These are phyloP conservation scores for Hylaeus anthracinus DNA, from an alignment of 1,140 invertebrate genomes.

Conservation along the genomic window DNA sequence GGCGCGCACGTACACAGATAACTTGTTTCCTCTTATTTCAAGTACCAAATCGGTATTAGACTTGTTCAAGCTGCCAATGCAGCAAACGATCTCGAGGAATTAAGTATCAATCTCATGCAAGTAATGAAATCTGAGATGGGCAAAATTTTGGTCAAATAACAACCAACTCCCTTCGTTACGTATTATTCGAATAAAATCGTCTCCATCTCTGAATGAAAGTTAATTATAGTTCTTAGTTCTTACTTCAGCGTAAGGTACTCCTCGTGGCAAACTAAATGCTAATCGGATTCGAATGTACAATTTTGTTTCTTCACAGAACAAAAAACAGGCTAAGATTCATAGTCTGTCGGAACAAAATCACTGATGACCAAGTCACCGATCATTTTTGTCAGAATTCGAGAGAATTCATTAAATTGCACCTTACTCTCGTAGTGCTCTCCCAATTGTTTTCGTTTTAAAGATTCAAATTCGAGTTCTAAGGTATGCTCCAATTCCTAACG, in stretches of 20 bases:
- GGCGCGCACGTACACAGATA: conserved; percentile 4
- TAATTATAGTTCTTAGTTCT: neutral
- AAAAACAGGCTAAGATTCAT: neutral
- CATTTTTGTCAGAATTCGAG: neutral
- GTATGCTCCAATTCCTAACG: conserved; percentile 28
- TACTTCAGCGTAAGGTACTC: conserved; percentile 14
- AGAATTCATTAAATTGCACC: conserved; percentile 9
- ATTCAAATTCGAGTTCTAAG: conserved; percentile 1
- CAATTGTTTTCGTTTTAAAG: neutral
- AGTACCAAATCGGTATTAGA: neutral
- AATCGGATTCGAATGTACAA: neutral
- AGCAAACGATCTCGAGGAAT: neutral
- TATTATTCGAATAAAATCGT: too few species aligned
- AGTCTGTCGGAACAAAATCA: neutral
- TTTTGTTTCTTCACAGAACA: neutral
- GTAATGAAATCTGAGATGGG: neutral
- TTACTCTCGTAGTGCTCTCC: neutral
- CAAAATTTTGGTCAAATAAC: too few species aligned
- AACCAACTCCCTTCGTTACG: too few species aligned
- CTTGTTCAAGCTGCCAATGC: neutral
- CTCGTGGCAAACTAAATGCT: conserved; percentile 12
- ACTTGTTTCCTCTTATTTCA: neutral
- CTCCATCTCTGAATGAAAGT: too few species aligned
- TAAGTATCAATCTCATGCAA: conserved; percentile 1
- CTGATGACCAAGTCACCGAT: neutral